These are phyloP conservation scores for Synergus umbraculus DNA, from an alignment of 2,888 invertebrate genomes.

Conservation along the genomic window DNA sequence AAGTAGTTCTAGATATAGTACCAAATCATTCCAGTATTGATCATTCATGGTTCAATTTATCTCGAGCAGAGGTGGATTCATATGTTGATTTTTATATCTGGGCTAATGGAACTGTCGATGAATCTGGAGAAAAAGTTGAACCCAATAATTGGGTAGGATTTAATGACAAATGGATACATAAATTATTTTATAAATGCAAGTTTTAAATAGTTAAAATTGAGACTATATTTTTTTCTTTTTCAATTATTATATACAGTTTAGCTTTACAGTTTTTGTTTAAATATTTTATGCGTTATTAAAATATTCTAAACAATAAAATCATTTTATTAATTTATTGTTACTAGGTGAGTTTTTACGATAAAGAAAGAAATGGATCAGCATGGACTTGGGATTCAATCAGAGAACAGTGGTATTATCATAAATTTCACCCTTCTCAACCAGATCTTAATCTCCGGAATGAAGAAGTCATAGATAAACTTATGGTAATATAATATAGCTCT, in stretches of 20 bases:
- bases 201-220: background rate
- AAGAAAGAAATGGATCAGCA: conserved; percentile 79
- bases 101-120: conserved; percentile 60
- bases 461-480: conserved; percentile 83
- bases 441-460: conserved; percentile 89
- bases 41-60: conserved; percentile 68
- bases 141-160: conserved; percentile 88
- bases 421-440: conserved; percentile 86
- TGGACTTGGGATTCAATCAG: conserved; percentile 85
- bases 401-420: conserved; percentile 88
- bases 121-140: conserved; percentile 77
- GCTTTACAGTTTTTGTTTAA: no score
- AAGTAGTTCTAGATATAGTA: conserved; percentile 69
- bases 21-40: conserved; percentile 70
- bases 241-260: background rate
- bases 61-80: conserved; percentile 51
- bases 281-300: no score
- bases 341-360: conserved; percentile 82
- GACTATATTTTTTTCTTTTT: background rate
- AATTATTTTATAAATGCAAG: background rate
- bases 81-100: conserved; percentile 69
- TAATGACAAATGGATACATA: background rate
- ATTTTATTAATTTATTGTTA: conserved; percentile 64
- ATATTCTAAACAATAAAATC: conserved; percentile 37
- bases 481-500: conserved; percentile 75